Conservation (phyloP, 2,797 vertebrate genomes). For the Serranus cabrilla region DNA sequence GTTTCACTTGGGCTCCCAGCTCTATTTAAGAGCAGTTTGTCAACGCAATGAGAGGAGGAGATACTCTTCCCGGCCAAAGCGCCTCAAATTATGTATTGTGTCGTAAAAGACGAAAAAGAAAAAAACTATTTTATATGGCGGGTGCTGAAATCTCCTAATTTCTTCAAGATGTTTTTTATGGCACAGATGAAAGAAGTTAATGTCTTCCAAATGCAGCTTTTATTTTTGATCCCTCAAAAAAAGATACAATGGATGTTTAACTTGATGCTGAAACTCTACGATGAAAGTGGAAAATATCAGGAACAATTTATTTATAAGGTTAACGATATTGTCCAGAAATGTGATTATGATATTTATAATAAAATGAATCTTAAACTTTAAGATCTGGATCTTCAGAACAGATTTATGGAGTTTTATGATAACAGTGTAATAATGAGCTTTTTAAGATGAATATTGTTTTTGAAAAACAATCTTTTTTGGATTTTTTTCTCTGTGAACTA, state of each 20-base stretch:
- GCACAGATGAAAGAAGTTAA: constrained; percentile 55
- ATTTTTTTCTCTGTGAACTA: background rate
- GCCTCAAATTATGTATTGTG: constrained; percentile 73
- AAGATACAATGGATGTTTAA: constrained; percentile 10
- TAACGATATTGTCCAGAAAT: background rate
- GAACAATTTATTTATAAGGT: background rate
- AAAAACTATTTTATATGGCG: constrained; percentile 64
- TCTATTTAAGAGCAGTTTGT: constrained; percentile 77
- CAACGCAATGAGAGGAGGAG: constrained; percentile 75
- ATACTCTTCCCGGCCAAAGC: constrained; percentile 61
- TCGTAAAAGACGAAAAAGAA: constrained; percentile 47
- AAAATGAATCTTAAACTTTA: background rate
- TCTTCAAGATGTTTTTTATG: constrained; percentile 79
- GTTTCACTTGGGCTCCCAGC: constrained; percentile 76
- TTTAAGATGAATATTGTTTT: background rate
- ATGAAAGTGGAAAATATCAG: background rate
- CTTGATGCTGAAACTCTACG: background rate
- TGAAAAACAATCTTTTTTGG: background rate
- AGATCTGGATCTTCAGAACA: background rate
- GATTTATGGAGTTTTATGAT: background rate
- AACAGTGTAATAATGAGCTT: constrained; percentile 1
- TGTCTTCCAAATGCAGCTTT: constrained; percentile 50
- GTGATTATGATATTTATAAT: background rate
- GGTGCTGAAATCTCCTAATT: constrained; percentile 73
- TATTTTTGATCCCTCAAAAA: constrained; percentile 33